Evolutionary conservation across 2,797 vertebrate species (phyloP).

Genomic region (Luscinia megarhynchos): DNA sequence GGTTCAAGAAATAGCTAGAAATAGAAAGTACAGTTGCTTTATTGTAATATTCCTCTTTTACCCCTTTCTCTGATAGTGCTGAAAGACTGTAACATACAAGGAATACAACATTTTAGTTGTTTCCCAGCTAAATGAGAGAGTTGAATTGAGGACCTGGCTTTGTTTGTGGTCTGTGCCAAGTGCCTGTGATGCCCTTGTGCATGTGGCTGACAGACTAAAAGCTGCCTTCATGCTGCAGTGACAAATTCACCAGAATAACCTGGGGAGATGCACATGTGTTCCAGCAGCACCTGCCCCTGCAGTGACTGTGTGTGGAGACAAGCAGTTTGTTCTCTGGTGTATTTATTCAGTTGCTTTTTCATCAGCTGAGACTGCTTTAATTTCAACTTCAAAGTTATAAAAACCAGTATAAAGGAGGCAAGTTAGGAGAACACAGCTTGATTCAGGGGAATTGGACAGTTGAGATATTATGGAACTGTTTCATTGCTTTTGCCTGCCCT

Average conservation of each 20-base stretch:
- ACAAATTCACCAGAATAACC: neutral
- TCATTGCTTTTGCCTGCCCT: neutral
- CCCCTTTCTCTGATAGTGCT: neutral
- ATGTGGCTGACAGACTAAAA: neutral
- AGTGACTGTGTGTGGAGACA: neutral
- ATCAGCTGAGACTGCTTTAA: neutral
- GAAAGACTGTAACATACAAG: neutral
- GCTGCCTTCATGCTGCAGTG: neutral
- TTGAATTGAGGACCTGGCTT: neutral
- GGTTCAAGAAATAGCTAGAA: neutral
- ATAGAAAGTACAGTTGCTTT: neutral
- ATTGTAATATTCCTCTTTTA: neutral
- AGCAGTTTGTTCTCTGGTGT: neutral
- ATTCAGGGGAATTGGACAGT: neutral
- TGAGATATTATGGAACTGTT: neutral
- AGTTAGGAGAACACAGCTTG: neutral
- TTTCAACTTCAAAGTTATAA: neutral
- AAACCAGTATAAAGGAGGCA: neutral
- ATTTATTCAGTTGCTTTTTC: neutral
- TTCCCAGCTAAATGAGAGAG: neutral
- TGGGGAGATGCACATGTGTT: accelerated
- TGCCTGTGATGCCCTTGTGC: neutral
- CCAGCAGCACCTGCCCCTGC: neutral
- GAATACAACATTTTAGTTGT: neutral
- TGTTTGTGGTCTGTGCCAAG: neutral